These are phyloP conservation scores for Halocaridina rubra DNA, from an alignment of 2,888 invertebrate species.

Conservation along the genomic window DNA sequence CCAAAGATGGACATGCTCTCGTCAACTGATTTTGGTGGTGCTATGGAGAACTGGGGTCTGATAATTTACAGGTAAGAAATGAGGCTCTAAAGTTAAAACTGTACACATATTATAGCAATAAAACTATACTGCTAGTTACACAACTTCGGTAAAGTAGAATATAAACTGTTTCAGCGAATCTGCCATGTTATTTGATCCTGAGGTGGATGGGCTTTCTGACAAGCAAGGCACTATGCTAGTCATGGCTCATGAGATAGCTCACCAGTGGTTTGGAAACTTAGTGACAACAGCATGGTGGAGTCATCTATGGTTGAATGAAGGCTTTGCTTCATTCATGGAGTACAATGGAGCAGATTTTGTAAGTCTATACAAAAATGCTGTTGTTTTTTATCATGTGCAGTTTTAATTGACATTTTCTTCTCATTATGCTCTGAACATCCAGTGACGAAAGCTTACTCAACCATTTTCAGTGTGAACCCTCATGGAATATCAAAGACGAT, in stretches of 20 bases:
- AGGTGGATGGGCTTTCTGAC: conserved; percentile 65
- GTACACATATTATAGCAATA: too few species aligned
- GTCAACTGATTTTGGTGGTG: conserved; percentile 75
- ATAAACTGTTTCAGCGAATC: too few species aligned
- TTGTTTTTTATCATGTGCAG: too few species aligned
- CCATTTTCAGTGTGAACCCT: too few species aligned
- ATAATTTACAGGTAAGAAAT: conserved; percentile 73
- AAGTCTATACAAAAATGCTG: too few species aligned
- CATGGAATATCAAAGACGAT: too few species aligned
- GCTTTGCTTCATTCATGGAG: conserved; percentile 79
- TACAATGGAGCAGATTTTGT: conserved; percentile 69
- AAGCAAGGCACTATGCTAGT: conserved; percentile 67
- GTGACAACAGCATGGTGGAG: conserved; percentile 69
- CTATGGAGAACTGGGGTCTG: conserved; percentile 86
- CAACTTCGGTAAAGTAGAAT: too few species aligned
- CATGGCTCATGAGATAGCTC: conserved; percentile 79
- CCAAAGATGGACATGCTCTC: conserved; percentile 77
- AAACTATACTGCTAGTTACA: too few species aligned
- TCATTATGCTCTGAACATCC: too few species aligned
- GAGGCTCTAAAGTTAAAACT: too few species aligned
- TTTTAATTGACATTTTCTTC: too few species aligned
- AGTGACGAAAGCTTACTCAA: too few species aligned
- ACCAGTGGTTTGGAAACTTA: conserved; percentile 79
- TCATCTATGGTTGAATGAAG: conserved; percentile 70
- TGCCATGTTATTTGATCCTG: conserved; percentile 67